Evolutionary conservation across 2,888 invertebrate genomes (phyloP), one percentile per base, ranked within the genome.

Genomic region (Ophonus ardosiacus): DNA sequence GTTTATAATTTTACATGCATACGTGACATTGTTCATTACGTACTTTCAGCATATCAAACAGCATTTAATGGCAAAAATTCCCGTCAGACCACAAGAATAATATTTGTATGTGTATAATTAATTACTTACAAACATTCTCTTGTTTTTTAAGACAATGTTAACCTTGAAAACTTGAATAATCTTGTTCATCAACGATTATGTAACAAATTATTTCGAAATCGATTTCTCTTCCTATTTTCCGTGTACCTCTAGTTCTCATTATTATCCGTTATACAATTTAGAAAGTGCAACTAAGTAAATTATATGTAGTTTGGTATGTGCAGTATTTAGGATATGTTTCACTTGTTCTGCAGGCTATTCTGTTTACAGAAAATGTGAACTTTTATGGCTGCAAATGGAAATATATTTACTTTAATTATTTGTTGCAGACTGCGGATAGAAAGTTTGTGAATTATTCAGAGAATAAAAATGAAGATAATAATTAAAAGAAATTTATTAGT

Each of bases 81-180:
- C 40, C 17, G 0, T 18, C 17, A 40, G 18, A 51, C 15, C 38
- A 68, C 31, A 40, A 68, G 31, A 68, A 38, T 68, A 68, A 68
- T 38, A 63, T 63, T 63, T 63, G 10, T 8, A 24, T 68, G 68
- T 15, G 8, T 15, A 38, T 68, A 38, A 38, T n/a, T 68, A 31
- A 63, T 61, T 24, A 18, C 10, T 68, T 65, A 51, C 13, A 8
- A 81, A 43, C 71, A 74, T 63, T 43, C 80, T 80, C 43, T 63
- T 13, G 5, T 74, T 1, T 68, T 68, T 7, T 8, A 61, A 63
- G 38, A 38, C 7, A 8, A 74, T 40, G 40, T 57, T 82, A 74
- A 82, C 82, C 82, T 82, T 82, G 82, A 82, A 59, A 17, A 65
- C 4, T 65, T 68, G 51, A 68, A 81, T 81, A 81, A 81, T 68